A percentile compares a stretch with the other conserved stretches of the same genome.
phyloP scores from a whole-genome alignment of 2,888 invertebrate species.

The Brachypalpus laphriformis region DNA sequence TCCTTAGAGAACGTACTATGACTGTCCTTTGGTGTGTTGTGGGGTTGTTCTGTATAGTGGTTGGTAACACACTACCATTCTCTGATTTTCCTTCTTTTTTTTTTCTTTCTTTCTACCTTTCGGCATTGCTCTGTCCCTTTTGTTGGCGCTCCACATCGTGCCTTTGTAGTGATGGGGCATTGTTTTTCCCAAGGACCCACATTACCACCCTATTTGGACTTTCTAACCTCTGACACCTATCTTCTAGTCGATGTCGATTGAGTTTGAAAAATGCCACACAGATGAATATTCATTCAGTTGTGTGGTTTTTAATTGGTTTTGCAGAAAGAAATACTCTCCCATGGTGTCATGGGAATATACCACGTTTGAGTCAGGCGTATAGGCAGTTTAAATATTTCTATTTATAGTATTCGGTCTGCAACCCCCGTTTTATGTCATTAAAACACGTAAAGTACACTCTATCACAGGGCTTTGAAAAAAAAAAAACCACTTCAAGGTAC shows the following conservation, averaged over 20 bases:
- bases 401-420: not conserved
- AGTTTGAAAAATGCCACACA: conserved; percentile 5
- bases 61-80: not conserved
- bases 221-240: conserved; percentile 19
- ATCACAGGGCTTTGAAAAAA: not conserved
- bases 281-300: conserved; percentile 4
- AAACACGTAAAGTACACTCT: not conserved
- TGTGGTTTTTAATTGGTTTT: not conserved
- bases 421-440: conserved; percentile 7
- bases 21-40: not conserved
- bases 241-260: conserved; percentile 31
- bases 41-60: not conserved
- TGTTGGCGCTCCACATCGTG: not conserved
- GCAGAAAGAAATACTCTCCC: not conserved
- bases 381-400: conserved; percentile 21
- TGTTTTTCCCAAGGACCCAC: conserved; percentile 23
- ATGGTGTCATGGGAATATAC: conserved; percentile 9
- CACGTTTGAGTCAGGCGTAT: not conserved
- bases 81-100: not conserved
- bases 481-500: not conserved
- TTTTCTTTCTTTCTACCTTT: not conserved
- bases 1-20: not conserved
- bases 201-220: not conserved
- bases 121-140: not conserved
- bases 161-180: not conserved